phyloP scores from a whole-genome alignment of 1,140 invertebrate genomes.

The Calliphora vicina region DNA sequence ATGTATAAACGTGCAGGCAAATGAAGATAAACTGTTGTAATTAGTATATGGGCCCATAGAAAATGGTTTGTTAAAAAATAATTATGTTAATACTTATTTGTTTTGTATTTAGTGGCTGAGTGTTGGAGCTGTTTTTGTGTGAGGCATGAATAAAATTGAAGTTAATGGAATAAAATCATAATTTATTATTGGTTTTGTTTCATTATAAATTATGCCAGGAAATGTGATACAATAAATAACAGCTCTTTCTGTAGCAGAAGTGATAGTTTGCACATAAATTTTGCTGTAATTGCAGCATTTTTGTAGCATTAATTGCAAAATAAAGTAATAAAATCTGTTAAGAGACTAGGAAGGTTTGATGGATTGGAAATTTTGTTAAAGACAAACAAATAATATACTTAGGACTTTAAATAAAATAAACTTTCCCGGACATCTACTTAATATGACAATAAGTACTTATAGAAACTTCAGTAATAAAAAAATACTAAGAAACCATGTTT shows the following conservation, averaged over 20 bases:
- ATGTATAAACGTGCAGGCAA: background rate
- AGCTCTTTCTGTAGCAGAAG: background rate
- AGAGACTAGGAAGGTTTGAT: too few species aligned
- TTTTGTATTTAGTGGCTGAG: background rate
- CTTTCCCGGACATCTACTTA: too few species aligned
- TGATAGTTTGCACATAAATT: background rate
- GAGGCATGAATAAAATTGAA: background rate
- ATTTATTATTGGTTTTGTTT: slow-evolving; percentile 4
- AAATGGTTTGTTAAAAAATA: slow-evolving; percentile 14
- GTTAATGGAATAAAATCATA: background rate
- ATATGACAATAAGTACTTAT: too few species aligned
- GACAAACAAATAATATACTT: too few species aligned
- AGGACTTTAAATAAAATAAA: too few species aligned
- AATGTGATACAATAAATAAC: background rate
- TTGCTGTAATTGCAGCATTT: background rate
- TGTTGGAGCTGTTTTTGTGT: background rate
- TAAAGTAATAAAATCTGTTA: too few species aligned
- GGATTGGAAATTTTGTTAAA: too few species aligned
- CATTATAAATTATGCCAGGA: background rate
- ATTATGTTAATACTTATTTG: slow-evolving; percentile 25
- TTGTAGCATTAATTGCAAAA: too few species aligned
- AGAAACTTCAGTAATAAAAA: too few species aligned
- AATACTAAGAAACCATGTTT: too few species aligned
- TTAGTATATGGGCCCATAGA: slow-evolving; percentile 19
- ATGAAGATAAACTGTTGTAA: slow-evolving; percentile 33